Evolutionary conservation across 2,888 invertebrate species (phyloP), one percentile per base, ranked within the genome.

Genomic region (Poecilobothrus nobilitatus): DNA sequence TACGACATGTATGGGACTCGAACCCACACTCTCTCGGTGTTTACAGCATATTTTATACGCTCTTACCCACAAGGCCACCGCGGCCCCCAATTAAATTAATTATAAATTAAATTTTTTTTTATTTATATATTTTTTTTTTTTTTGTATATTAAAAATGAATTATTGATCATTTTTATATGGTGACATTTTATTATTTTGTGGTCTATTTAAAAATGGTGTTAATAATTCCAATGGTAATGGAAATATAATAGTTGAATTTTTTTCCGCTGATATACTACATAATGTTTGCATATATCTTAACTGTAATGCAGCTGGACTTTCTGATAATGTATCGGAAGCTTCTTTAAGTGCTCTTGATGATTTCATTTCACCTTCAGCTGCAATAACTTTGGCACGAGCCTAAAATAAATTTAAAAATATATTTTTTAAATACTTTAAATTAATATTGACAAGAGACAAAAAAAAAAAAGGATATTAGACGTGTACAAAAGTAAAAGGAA

Each of bases 161-260:
- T 27, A 27, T 27, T 8, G 18, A 18, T 53, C 53, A 53, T 15
- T 53, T 53, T 53, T 53, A 53, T 53, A 53, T 53, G 53, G 53
- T 18, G 44, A 6, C 2, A 44, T 12, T 44, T 53, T 53, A 53
- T 53, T 53, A 15, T 41, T 9, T 53, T 53, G 53, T 1, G n/a
- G 6, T 8, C 37, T 37, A 65, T 65, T 65, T 20, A 81, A 65
- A 68, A 80, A 80, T 4, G 81, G 81, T 5, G 80, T 76, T 33
- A 91, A 77, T 67, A 92, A 80, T 77, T 96, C 95, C 83, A 96
- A 88, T 0, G 96, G 96, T 74, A 96, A 83, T 1, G 96, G 96
- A 79, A 97, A 96, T 70, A 96, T 90, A 74, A 97, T 95, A 0
- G 95, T 96, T 0, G 95, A 95, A 81, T 95, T 95, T 83, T 95